A percentile compares a stretch with the other conserved stretches of the same genome.
phyloP scores from a whole-genome alignment of 2,888 invertebrate species.

The Perizoma affinitatum region DNA sequence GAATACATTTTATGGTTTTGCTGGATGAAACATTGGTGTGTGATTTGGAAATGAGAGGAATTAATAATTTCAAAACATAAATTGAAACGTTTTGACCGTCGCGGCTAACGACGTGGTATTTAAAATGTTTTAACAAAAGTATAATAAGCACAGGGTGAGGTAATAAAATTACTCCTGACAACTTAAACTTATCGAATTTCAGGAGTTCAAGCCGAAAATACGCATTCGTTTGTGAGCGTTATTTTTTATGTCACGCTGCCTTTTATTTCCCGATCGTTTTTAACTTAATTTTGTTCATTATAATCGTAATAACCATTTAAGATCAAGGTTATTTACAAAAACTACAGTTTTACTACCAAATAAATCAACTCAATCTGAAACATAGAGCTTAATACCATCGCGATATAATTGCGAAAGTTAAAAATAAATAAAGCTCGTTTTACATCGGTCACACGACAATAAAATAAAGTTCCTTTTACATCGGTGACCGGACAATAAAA shows the following conservation, averaged over 20 bases:
- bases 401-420: conserved; percentile 24
- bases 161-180: no score
- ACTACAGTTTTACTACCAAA: conserved; percentile 13
- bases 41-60: background rate
- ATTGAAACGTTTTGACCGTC: no score
- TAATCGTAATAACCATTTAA: no score
- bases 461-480: conserved; percentile 41
- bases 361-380: conserved; percentile 13
- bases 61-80: background rate
- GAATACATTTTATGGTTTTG: background rate
- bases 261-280: no score
- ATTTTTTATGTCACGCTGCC: no score
- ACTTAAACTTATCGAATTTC: no score
- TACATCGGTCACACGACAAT: conserved; percentile 8
- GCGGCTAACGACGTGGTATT: no score
- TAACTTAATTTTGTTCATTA: no score
- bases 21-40: background rate
- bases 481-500: conserved; percentile 48
- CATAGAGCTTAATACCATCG: conserved; percentile 5
- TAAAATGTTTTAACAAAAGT: no score
- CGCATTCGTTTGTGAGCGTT: no score
- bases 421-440: background rate
- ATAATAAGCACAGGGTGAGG: no score
- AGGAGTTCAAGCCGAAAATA: no score
- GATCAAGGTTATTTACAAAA: background rate